Evolutionary conservation across 2,797 vertebrate genomes (phyloP).

Genomic region (Saguinus oedipus): DNA sequence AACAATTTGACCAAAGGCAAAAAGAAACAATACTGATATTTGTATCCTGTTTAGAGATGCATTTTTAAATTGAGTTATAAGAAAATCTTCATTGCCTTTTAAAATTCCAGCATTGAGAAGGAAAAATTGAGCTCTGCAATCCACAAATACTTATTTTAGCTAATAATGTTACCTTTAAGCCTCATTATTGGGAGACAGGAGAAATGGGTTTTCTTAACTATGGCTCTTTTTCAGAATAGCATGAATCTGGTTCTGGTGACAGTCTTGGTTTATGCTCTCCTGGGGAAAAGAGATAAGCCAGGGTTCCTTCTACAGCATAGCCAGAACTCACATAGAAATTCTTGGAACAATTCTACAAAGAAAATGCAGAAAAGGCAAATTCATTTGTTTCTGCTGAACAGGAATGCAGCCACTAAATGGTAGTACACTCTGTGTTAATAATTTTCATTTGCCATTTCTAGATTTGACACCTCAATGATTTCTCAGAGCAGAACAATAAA

Average conservation of each 20-base stretch:
- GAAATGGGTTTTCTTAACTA: neutral
- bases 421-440: neutral
- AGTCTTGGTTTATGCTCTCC: neutral
- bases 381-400: neutral
- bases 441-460: neutral
- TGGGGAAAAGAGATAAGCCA: neutral
- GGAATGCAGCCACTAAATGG: neutral
- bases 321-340: neutral
- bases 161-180: neutral
- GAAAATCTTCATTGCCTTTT: slow-evolving; percentile 15
- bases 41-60: neutral
- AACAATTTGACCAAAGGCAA: neutral
- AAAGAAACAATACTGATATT: neutral
- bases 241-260: neutral
- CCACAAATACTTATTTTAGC: neutral
- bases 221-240: neutral
- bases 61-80: neutral
- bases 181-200: neutral
- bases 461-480: neutral
- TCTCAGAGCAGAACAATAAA: neutral
- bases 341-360: neutral
- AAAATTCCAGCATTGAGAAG: neutral
- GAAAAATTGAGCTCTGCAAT: slow-evolving; percentile 13
- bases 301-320: neutral
- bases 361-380: neutral